Conservation (phyloP, 1,140 invertebrate species). For the Dendrolimus punctatus region DNA sequence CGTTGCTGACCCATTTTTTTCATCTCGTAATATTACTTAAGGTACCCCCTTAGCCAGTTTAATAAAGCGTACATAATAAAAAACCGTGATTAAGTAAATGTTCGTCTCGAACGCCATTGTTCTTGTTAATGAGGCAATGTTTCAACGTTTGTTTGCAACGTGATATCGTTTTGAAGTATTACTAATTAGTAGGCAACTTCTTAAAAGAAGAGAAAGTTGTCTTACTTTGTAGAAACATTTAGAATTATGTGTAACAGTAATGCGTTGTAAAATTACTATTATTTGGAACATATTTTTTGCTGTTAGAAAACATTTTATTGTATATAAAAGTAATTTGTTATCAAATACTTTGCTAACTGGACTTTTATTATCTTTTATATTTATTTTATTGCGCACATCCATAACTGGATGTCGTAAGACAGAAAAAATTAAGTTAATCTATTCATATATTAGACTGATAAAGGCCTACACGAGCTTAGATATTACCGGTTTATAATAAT, state of each 20-base stretch:
- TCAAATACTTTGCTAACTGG: not conserved
- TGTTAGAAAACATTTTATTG: not conserved
- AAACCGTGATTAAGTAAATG: conserved; percentile 56
- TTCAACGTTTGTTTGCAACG: conserved; percentile 24
- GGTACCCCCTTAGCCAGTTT: conserved; percentile 36
- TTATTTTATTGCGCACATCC: no score
- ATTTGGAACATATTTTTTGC: not conserved
- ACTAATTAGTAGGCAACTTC: conserved; percentile 5
- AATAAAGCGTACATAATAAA: conserved; percentile 51
- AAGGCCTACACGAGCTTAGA: no score
- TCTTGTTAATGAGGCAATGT: conserved; percentile 38
- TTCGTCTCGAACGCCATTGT: conserved; percentile 48
- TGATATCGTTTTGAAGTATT: conserved; percentile 14
- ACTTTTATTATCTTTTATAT: no score
- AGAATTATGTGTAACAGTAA: no score
- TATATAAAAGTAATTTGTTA: not conserved
- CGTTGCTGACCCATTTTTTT: conserved; percentile 37
- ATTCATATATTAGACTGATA: no score
- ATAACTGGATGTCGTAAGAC: no score
- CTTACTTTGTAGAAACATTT: no score
- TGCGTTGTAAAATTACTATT: no score
- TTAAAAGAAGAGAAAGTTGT: no score
- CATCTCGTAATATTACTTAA: conserved; percentile 48
- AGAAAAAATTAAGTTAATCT: no score
- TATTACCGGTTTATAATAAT: no score